Conservation (phyloP, 2,888 invertebrate species). For the Crematogaster levior region DNA sequence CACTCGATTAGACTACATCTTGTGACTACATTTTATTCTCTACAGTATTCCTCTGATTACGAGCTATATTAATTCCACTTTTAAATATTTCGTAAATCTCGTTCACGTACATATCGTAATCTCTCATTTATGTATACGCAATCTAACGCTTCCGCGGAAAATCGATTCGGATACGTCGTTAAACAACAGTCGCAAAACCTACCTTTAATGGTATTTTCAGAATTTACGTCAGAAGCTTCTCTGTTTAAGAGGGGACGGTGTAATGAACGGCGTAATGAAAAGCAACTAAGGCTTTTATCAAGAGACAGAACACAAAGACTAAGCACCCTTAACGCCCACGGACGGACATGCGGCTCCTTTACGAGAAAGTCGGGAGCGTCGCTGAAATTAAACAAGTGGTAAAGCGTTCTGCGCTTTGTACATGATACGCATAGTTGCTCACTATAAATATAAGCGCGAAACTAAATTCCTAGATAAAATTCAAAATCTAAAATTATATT, state of each 20-base stretch:
- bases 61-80: not conserved
- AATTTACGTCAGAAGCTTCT: conserved; percentile 28
- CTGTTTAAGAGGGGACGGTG: conserved; percentile 22
- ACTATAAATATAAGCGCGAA: conserved; percentile 16
- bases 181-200: conserved; percentile 20
- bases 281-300: conserved; percentile 54
- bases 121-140: not conserved
- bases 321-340: conserved; percentile 43
- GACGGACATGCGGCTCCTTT: conserved; percentile 49
- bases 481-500: conserved; percentile 11
- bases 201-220: conserved; percentile 43
- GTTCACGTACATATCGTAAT: not conserved
- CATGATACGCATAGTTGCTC: conserved; percentile 16
- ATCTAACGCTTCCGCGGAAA: not conserved
- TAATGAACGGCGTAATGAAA: conserved; percentile 51
- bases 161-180: not conserved
- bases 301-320: conserved; percentile 51
- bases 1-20: not conserved
- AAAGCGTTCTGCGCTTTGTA: conserved; percentile 40
- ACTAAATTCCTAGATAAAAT: conserved; percentile 12
- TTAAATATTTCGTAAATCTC: conserved; percentile 22
- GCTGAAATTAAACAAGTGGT: conserved; percentile 55
- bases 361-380: conserved; percentile 38
- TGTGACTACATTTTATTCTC: not conserved
- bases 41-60: not conserved